Evolutionary conservation across 2,797 vertebrate genomes (phyloP), one percentile per base, ranked within the genome.

Genomic region (Rachycentron canadum): DNA sequence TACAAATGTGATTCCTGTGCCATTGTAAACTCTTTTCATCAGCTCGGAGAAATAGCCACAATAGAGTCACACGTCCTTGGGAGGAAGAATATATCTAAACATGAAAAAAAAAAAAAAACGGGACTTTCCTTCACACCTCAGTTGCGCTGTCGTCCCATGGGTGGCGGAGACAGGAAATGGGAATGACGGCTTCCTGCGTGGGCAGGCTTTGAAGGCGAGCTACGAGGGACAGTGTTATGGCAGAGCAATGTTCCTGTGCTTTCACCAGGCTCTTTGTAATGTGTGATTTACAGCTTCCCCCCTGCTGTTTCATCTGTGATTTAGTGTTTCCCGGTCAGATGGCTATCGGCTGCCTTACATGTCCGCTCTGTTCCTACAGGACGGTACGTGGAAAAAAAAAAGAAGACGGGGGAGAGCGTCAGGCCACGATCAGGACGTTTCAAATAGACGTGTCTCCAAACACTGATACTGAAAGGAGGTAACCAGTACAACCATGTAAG

Each of bases 101-200:
- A 84, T 69, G 16, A 78, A 81, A 75, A 78, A 68, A 3, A 68
- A 78, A 81, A 75, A 78, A 68, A 3, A 68, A 68, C 34, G 17
- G 19, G 28, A 76, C 81, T 89, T 87, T 86, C 89, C 90, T 85
- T 93, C 81, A 82, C 93, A 87, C 91, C 83, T 91, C 83, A 17
- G 84, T 82, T 83, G 82, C 56, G 79, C 70, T 45, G 36, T 77
- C 81, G 17, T 83, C 89, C 89, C 82, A 23, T 9, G 89, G 84
- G 93, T 73, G 61, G 41, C 40, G 49, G 59, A 41, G 88, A 90
- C 92, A 93, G 94, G 94, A 95, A 94, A 86, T 90, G 81, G 88
- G 89, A 92, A 91, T 89, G 86, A 92, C 86, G 86, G 91, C 92
- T 94, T 95, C 94, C 94, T 95, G 93, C 84, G 71, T 40, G 68